These are phyloP conservation scores for Porites cylindrica DNA, from an alignment of 92 coral and sea anemone species.

Conservation along the genomic window DNA sequence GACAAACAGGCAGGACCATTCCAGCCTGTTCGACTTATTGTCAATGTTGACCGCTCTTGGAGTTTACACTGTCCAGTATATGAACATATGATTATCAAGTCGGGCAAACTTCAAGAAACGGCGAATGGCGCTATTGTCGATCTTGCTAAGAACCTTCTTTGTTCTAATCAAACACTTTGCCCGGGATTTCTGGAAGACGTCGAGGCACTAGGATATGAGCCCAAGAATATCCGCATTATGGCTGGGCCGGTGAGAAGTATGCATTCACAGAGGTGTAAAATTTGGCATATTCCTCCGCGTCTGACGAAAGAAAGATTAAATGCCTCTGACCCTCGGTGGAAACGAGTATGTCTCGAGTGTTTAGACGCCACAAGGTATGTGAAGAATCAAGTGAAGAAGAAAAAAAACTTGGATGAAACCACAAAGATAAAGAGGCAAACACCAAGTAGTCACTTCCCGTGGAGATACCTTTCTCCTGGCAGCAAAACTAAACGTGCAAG, in stretches of 20 bases:
- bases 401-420: conserved; percentile 7
- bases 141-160: conserved; percentile 17
- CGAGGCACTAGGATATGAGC: conserved; percentile 21
- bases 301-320: neutral
- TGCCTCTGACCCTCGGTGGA: conserved; percentile 10
- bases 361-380: conserved; percentile 3
- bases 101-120: neutral
- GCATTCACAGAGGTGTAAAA: neutral
- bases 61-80: conserved; percentile 24
- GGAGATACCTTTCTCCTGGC: conserved; percentile 32
- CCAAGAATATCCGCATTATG: conserved; percentile 19
- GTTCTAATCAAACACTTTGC: conserved; percentile 2
- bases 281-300: neutral
- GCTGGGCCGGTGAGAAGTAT: conserved; percentile 17
- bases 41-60: conserved; percentile 1
- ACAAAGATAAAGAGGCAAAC: neutral
- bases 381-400: neutral
- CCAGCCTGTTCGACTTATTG: conserved; percentile 7
- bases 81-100: neutral
- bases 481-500: conserved; percentile 27
- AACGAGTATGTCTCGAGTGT: conserved; percentile 4
- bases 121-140: neutral
- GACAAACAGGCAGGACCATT: conserved; percentile 30
- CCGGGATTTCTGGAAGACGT: conserved; percentile 24
- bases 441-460: conserved; percentile 29